These are phyloP conservation scores for Neotoxoptera formosana DNA, from an alignment of 1,140 invertebrate genomes.

Conservation along the genomic window DNA sequence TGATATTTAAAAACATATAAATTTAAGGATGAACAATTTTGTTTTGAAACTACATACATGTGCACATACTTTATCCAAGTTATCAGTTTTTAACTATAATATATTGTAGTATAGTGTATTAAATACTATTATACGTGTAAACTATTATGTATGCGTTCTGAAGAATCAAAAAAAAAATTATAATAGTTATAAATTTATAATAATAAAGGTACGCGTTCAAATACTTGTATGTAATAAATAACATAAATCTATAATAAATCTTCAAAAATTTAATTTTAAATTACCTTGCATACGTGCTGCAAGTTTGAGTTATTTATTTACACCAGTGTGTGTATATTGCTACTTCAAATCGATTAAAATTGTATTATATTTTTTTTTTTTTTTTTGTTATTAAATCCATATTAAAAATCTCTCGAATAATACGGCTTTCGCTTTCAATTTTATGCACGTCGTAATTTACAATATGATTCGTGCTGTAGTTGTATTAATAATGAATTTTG, in stretches of 20 bases:
- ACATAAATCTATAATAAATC: constrained; percentile 9
- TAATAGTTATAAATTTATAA: no score
- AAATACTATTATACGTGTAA: background rate
- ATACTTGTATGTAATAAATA: background rate
- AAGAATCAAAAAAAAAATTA: background rate
- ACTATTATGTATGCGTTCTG: background rate
- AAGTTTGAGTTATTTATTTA: constrained; percentile 12
- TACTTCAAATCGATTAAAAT: constrained; percentile 14
- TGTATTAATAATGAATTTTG: constrained; percentile 15
- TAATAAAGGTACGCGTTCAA: background rate
- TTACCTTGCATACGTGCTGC: background rate
- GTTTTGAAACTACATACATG: no score
- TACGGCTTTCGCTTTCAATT: background rate
- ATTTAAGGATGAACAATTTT: no score
- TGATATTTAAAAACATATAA: no score
- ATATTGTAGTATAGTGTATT: background rate
- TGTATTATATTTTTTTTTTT: background rate
- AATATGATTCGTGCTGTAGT: background rate
- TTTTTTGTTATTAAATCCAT: background rate
- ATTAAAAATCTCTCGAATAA: background rate
- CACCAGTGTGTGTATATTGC: background rate
- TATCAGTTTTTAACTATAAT: background rate
- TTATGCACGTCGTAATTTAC: background rate
- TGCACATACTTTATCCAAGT: background rate
- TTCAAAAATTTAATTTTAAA: constrained; percentile 9